A percentile compares a stretch with the other conserved stretches of the same genome.
phyloP scores from a whole-genome alignment of 2,113 vertebrate genomes.

The Apaloderma vittatum region DNA sequence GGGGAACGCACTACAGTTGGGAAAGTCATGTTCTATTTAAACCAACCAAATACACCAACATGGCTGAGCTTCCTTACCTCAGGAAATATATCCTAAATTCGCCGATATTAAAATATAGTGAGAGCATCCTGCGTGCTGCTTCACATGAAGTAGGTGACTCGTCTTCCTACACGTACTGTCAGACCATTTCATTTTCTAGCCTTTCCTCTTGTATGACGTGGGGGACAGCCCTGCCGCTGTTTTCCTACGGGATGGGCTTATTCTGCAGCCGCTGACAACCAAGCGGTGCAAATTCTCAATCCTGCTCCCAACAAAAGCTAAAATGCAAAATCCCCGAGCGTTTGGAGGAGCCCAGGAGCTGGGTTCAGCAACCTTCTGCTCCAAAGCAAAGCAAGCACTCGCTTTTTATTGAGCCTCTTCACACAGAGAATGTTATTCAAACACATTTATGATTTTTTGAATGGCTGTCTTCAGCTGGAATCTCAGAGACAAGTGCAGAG shows the following conservation, averaged over 20 bases:
- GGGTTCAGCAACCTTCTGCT: not conserved
- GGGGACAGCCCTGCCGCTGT: not conserved
- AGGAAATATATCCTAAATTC: not conserved
- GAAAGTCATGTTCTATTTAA: not conserved
- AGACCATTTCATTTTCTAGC: not conserved
- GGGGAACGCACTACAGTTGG: not conserved
- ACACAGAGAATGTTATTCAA: not conserved
- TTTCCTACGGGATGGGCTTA: not conserved
- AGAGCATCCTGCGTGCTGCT: not conserved
- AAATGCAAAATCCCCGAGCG: not conserved
- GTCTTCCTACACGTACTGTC: not conserved
- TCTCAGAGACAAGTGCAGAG: not conserved
- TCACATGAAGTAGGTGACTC: not conserved
- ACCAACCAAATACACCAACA: accelerated
- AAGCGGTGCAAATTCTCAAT: accelerated
- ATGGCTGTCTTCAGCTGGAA: not conserved
- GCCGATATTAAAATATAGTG: not conserved
- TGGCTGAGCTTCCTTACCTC: not conserved
- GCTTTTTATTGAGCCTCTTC: not conserved
- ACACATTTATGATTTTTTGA: not conserved
- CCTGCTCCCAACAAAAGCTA: not conserved
- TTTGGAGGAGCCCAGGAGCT: not conserved
- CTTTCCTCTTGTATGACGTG: not conserved
- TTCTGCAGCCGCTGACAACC: not conserved
- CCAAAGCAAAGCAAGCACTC: not conserved